Evolutionary conservation across 1,140 invertebrate genomes (phyloP), one percentile per base, ranked within the genome.

Genomic region (Bilobella aurantiaca): DNA sequence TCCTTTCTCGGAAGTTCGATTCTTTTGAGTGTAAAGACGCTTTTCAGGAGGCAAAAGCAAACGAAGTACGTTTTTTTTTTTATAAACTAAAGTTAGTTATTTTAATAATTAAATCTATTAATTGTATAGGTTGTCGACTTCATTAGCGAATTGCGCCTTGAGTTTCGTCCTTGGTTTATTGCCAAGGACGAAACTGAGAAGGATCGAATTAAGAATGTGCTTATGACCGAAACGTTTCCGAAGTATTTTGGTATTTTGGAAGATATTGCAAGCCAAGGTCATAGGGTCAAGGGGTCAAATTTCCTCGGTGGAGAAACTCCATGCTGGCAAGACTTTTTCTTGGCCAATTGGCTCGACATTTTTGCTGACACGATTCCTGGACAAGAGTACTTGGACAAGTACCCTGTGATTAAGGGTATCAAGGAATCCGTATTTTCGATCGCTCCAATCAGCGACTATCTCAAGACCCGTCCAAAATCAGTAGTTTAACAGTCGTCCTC

Each of bases 371-470:
- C 21, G 3, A 3, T 58, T 5, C 5, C 30, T 29, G 29, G 25
- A 58, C 2, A 58, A 29, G 29, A 42, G 18, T 12, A 57, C 23
- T 23, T 68, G 30, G 57, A 62, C 18, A 64, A 68, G 23, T 53
- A 30, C 58, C 67, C 67, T 47, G 56, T 23, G 14, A 16, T 66
- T 18, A 59, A 66, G 30, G 53, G 37, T 23, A 21, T 71, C 0
- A 27, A 21, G 16, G 57, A 62, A 18, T 42, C 49, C 49, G 59
- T 71, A 21, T 53, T 28, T 14, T 37, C 29, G 2, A 64, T 72
- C 29, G 65, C 70, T 2, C 28, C 57, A 8, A 74, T 74, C 58
- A 74, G 74, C 60, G 64, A 65, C 30, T 74, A 69, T 70, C 58
- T 74, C 28, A 63, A 63, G 30, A 69, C 59, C 27, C 64, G 74